A percentile compares a stretch with the other conserved stretches of the same genome.
Evolutionary conservation across 2,113 vertebrate genomes (phyloP).

Genomic region (Sebastes schlegelii): DNA sequence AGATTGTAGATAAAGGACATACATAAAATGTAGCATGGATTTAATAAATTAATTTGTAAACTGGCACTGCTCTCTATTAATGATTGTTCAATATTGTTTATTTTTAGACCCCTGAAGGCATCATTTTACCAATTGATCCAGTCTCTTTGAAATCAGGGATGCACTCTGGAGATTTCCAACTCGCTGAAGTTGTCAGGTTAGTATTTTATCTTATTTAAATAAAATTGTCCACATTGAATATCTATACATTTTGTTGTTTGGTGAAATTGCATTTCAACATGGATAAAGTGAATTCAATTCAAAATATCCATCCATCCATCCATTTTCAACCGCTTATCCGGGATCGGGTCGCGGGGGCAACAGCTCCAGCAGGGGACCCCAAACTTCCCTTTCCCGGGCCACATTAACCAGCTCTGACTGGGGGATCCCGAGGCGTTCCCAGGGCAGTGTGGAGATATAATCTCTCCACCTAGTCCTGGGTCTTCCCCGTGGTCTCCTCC

Average conservation of each 20-base stretch:
- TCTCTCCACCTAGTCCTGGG: too few relatives aligned
- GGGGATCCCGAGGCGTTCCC: too few relatives aligned
- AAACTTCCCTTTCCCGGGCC: too few relatives aligned
- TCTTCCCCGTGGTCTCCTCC: too few relatives aligned
- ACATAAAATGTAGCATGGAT: not conserved
- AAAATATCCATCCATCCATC: not conserved
- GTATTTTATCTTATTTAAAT: not conserved
- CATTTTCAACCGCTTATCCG: too few relatives aligned
- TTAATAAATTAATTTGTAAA: not conserved
- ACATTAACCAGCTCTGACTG: too few relatives aligned
- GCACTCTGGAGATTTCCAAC: conserved; percentile 53
- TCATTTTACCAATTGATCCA: conserved; percentile 53
- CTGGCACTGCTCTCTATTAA: not conserved
- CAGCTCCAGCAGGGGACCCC: too few relatives aligned
- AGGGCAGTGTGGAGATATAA: too few relatives aligned
- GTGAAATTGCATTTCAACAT: not conserved
- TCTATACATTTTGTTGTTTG: too few relatives aligned
- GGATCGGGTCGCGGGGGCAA: too few relatives aligned
- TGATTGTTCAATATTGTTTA: not conserved
- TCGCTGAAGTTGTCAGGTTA: conserved; percentile 75
- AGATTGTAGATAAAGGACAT: not conserved
- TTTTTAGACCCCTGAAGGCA: conserved; percentile 77
- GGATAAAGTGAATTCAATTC: not conserved
- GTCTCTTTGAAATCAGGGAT: conserved; percentile 62
- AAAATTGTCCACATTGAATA: not conserved